Percentiles rank a stretch among this genome's conserved stretches.
These are phyloP conservation scores for Drosophila guanche DNA, from an alignment of 1,140 invertebrate genomes.

Conservation along the genomic window DNA sequence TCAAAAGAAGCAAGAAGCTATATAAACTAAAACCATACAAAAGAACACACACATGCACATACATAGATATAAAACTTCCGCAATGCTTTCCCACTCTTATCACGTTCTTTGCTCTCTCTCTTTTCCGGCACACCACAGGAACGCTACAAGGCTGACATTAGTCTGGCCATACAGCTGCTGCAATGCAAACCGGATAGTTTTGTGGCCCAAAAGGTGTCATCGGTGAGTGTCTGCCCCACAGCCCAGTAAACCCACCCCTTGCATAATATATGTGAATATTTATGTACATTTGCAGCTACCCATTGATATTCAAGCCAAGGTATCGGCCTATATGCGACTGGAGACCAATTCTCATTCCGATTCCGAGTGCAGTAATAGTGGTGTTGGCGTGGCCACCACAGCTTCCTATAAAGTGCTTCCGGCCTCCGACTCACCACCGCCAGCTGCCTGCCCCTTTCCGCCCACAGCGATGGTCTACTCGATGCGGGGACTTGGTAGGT, in stretches of 20 bases:
- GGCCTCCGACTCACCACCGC: slow-evolving; percentile 81
- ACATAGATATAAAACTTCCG: slow-evolving; percentile 42
- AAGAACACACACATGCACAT: slow-evolving; percentile 11
- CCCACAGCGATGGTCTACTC: slow-evolving; percentile 95
- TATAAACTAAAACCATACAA: slow-evolving; percentile 41
- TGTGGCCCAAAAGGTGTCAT: slow-evolving; percentile 95
- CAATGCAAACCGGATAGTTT: slow-evolving; percentile 98
- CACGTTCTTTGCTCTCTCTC: slow-evolving; percentile 38
- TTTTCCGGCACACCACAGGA: slow-evolving; percentile 88
- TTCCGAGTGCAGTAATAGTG: slow-evolving; percentile 81
- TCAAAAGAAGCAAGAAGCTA: slow-evolving; percentile 65
- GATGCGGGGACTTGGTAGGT: slow-evolving; percentile 85
- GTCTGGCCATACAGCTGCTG: slow-evolving; percentile 95
- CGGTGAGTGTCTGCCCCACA: slow-evolving; percentile 86
- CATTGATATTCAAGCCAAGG: slow-evolving; percentile 94
- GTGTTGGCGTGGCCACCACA: slow-evolving; percentile 78
- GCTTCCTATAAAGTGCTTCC: slow-evolving; percentile 83
- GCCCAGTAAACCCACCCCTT: background rate
- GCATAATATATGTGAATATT: slow-evolving; percentile 11
- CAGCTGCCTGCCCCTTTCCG: slow-evolving; percentile 87
- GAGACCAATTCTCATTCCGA: slow-evolving; percentile 87
- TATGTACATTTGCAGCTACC: slow-evolving; percentile 88
- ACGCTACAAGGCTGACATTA: slow-evolving; percentile 96
- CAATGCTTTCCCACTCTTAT: slow-evolving; percentile 50
- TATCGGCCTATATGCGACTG: slow-evolving; percentile 89